Evolutionary conservation across 2,888 invertebrate genomes (phyloP).

Genomic region (Chrysina gloriosa): DNA sequence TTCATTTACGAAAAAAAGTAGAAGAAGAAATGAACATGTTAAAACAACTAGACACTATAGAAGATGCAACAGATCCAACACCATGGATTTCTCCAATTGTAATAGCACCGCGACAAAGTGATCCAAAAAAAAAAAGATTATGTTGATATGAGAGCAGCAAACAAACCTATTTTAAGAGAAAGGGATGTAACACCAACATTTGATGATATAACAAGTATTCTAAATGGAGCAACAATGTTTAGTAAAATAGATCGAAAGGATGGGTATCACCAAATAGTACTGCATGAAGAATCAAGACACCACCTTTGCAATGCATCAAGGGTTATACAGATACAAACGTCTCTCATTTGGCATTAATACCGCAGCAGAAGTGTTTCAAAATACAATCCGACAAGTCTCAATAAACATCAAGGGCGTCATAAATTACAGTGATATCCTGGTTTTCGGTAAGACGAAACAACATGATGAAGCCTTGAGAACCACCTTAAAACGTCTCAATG

Average conservation of each 20-base stretch:
- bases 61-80: slow-evolving; percentile 44
- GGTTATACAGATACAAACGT: too few species aligned
- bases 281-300: slow-evolving; percentile 53
- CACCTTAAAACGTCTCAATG: too few species aligned
- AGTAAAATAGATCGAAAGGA: slow-evolving; percentile 52
- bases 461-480: too few species aligned
- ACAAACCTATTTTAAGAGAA: slow-evolving; percentile 48
- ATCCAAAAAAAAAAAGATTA: slow-evolving; percentile 45
- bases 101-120: slow-evolving; percentile 46
- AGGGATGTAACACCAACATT: slow-evolving; percentile 43
- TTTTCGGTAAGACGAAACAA: too few species aligned
- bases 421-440: too few species aligned
- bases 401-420: too few species aligned
- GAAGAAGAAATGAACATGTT: slow-evolving; percentile 41
- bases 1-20: slow-evolving; percentile 40
- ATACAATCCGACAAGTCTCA: too few species aligned
- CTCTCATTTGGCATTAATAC: slow-evolving; percentile 47
- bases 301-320: too few species aligned
- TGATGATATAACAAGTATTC: slow-evolving; percentile 35
- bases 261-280: slow-evolving; percentile 59
- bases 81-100: slow-evolving; percentile 49
- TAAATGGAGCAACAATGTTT: slow-evolving; percentile 46
- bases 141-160: slow-evolving; percentile 47
- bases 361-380: not conserved
- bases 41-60: slow-evolving; percentile 45